A percentile compares a stretch with the other conserved stretches of the same genome.
phyloP scores from a whole-genome alignment of 2,888 invertebrate genomes.

The Oligia strigilis region DNA sequence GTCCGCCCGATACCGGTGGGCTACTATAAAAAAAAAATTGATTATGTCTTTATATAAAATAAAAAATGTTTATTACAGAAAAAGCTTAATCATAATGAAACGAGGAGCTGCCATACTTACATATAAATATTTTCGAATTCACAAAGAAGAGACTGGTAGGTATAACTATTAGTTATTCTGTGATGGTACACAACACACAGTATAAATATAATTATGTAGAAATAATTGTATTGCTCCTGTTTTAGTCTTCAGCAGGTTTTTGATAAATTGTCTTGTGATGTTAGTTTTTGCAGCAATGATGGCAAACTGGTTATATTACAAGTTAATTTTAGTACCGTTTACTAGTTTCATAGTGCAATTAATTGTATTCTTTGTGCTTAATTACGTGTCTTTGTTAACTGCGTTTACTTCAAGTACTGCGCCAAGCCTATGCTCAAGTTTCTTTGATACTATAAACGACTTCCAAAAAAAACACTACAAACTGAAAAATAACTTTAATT shows the following conservation, averaged over 20 bases:
- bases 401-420: not conserved
- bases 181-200: no score
- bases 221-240: conserved; percentile 31
- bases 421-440: conserved; percentile 1
- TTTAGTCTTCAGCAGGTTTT: conserved; percentile 13
- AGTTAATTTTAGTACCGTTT: conserved; percentile 10
- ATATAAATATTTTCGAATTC: not conserved
- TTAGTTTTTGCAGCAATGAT: conserved; percentile 18
- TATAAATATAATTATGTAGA: not conserved
- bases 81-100: not conserved
- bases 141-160: not conserved
- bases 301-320: conserved; percentile 23
- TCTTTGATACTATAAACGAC: not conserved
- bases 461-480: no score
- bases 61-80: not conserved
- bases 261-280: conserved; percentile 16
- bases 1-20: no score
- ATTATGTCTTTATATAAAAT: no score
- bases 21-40: no score
- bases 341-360: not conserved
- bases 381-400: not conserved
- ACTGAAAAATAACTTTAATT: no score
- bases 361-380: not conserved
- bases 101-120: not conserved
- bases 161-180: not conserved